Base-by-base conservation (phyloP, 2,797 vertebrate genomes). In the Triplophysa yarkandensis region DNA sequence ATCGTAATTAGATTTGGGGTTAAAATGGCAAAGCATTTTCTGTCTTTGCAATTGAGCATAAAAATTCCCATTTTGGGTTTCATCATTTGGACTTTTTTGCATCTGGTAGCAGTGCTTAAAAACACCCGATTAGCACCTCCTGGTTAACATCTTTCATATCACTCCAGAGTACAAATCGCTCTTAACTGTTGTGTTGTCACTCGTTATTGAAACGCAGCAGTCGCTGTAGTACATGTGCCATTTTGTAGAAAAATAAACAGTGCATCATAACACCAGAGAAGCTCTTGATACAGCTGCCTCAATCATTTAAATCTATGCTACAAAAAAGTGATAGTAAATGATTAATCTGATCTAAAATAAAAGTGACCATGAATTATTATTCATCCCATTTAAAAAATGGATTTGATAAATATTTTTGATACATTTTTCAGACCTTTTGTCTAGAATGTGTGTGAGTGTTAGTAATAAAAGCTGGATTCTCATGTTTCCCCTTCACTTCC, bases 351-450 rank as follows among this genome's bases (percentile, higher is more conserved):
- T 80, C 83, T 81, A 71, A 34, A 77, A 32, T 32, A 7, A 43
- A 30, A 34, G 78, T 16, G 2, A 79, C 74, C 62, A 64, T 76
- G 79, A 82, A 81, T 82, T 85, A 84, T 87, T 78, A 30, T 65
- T 84, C 21, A 32, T 48, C 7, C 44, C 23, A 9, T 25, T 58
- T 30, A 57, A 43, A 5, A 21, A 28, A 25, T 6, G 43, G 50
- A 8, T 7, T 36, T 36, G 34, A 36, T 36, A 36, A 10, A 36
- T 2, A n/a, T 46, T 46, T 46, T 44, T 6, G 16, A n/a, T 17
- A 0, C 2, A 19, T 5, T 46, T 46, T n/a, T 46, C 16, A 44
- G 2, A 44, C n/a, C 41, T 41, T 43, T 11, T 13, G 13, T 43
- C 13, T 14, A 14, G 41, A 13, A 2, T 43, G 41, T n/a, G 41